These are phyloP conservation scores for Ophthalmolycus amberensis DNA, from an alignment of 2,113 vertebrate species.

Conservation along the genomic window DNA sequence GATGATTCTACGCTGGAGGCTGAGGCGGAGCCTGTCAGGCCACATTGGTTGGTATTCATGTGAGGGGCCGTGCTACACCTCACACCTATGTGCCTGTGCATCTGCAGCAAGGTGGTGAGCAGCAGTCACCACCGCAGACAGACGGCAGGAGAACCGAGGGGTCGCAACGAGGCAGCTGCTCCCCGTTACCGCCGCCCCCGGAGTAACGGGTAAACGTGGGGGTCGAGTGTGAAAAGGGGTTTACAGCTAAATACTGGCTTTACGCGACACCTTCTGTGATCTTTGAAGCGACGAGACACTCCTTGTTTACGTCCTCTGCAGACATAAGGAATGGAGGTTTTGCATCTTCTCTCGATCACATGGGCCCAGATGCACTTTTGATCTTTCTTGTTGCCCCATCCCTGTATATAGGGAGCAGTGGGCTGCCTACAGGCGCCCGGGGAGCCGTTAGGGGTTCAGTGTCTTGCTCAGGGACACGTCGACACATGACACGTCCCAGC, in stretches of 20 bases:
- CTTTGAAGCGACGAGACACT: not conserved
- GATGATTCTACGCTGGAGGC: not conserved
- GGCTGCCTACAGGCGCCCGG: too few relatives aligned
- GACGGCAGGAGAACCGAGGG: not conserved
- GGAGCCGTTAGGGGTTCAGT: too few relatives aligned
- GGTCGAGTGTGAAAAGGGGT: not conserved
- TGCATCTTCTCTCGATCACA: not conserved
- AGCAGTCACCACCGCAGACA: slow-evolving; percentile 18
- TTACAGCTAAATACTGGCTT: not conserved
- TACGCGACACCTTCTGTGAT: not conserved
- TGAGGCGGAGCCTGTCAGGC: slow-evolving; percentile 43
- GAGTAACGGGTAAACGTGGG: not conserved
- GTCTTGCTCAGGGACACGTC: too few relatives aligned
- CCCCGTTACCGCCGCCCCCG: slow-evolving; percentile 19
- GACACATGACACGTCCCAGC: too few relatives aligned
- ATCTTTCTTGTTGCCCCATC: too few relatives aligned
- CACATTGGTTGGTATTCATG: slow-evolving; percentile 54
- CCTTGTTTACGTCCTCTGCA: not conserved
- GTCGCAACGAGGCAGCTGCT: slow-evolving; percentile 41
- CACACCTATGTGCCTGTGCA: slow-evolving; percentile 3
- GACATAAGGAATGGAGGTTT: not conserved
- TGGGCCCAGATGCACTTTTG: not conserved
- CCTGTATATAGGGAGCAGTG: too few relatives aligned
- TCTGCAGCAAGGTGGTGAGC: slow-evolving; percentile 32
- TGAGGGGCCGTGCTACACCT: slow-evolving; percentile 46